These are phyloP conservation scores for Tachuris rubrigastra DNA, from an alignment of 2,113 vertebrate genomes.

Conservation along the genomic window DNA sequence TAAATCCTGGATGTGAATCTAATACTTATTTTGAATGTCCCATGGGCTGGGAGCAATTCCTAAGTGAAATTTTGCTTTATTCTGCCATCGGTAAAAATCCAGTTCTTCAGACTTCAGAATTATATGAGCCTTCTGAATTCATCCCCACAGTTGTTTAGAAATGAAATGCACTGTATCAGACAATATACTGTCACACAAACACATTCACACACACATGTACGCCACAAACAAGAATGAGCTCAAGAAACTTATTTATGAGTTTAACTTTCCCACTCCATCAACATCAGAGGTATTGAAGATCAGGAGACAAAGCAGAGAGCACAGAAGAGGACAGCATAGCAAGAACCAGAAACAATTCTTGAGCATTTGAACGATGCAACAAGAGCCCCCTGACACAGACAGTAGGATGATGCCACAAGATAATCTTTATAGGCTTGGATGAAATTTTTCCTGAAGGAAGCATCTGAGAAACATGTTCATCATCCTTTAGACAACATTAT, in stretches of 20 bases:
- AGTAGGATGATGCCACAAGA: constrained; percentile 22
- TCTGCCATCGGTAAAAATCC: background rate
- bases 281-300: background rate
- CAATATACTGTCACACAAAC: background rate
- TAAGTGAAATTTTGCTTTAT: background rate
- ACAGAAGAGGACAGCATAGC: background rate
- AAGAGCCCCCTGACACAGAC: background rate
- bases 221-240: background rate
- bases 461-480: background rate
- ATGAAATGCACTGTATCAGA: background rate
- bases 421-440: background rate
- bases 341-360: constrained; percentile 24
- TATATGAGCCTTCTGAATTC: background rate
- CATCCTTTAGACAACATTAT: background rate
- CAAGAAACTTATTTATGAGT: background rate
- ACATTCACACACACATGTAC: background rate
- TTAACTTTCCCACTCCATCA: background rate
- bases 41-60: background rate
- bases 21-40: background rate
- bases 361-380: constrained; percentile 10
- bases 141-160: background rate
- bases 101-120: background rate
- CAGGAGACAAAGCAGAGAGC: constrained; percentile 18
- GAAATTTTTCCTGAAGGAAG: background rate
- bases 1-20: background rate